A percentile compares a stretch with the other conserved stretches of the same genome.
Evolutionary conservation across 2,888 invertebrate species (phyloP).

Genomic region (Glaucopsyche alexis): DNA sequence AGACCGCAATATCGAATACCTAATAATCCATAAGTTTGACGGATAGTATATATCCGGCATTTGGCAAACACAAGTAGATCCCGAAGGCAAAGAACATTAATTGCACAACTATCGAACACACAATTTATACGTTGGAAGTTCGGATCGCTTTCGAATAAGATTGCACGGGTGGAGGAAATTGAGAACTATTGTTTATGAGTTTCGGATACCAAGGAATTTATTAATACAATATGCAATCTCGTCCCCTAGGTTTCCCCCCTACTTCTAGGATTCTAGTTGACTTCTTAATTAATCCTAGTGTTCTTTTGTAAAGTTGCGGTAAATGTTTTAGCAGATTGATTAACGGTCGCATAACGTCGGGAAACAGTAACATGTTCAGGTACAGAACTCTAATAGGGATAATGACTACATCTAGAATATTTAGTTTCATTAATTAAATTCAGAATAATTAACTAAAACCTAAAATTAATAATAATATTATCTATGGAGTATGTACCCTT

Average conservation of each 20-base stretch:
- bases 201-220: slow-evolving; percentile 17
- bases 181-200: slow-evolving; percentile 34
- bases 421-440: no score
- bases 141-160: slow-evolving; percentile 34
- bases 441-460: no score
- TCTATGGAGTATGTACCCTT: no score
- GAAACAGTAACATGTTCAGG: no score
- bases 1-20: not conserved
- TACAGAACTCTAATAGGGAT: no score
- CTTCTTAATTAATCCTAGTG: no score
- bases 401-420: no score
- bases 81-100: slow-evolving; percentile 35
- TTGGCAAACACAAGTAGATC: slow-evolving; percentile 34
- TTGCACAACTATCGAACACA: slow-evolving; percentile 38
- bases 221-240: not conserved
- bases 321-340: no score
- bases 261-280: not conserved
- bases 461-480: no score
- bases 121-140: slow-evolving; percentile 37
- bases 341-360: no score
- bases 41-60: not conserved
- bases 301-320: no score
- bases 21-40: slow-evolving; percentile 3
- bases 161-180: slow-evolving; percentile 34
- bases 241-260: not conserved